These are phyloP conservation scores for Metalampra italica DNA, from an alignment of 2,888 invertebrate species.

Conservation along the genomic window DNA sequence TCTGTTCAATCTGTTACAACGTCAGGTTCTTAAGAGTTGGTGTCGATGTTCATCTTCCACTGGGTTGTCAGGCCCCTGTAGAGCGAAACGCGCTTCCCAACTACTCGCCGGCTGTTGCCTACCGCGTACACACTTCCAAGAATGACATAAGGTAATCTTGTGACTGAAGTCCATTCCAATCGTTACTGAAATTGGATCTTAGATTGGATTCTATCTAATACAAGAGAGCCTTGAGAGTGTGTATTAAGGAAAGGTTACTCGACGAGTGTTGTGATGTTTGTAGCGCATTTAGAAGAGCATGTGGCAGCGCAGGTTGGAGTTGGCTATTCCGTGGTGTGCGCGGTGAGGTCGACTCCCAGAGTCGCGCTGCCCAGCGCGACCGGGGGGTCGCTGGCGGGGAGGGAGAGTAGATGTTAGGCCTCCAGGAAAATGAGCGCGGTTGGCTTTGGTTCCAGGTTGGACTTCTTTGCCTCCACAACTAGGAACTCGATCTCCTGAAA, in stretches of 20 bases:
- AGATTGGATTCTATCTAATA: not conserved
- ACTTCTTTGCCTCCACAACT: slow-evolving; percentile 95
- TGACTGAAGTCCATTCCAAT: not conserved
- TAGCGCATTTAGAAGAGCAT: slow-evolving; percentile 70
- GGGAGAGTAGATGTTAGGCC: slow-evolving; percentile 94
- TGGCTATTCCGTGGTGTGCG: slow-evolving; percentile 78
- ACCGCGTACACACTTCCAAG: not conserved
- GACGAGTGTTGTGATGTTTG: slow-evolving; percentile 4
- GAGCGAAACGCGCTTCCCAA: slow-evolving; percentile 34
- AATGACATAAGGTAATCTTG: not conserved
- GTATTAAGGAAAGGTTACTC: not conserved
- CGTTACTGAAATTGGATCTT: not conserved
- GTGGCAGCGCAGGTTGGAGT: slow-evolving; percentile 79
- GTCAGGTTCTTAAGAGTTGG: slow-evolving; percentile 38
- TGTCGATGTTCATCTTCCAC: slow-evolving; percentile 35
- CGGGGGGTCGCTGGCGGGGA: slow-evolving; percentile 89
- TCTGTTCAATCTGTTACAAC: slow-evolving; percentile 55
- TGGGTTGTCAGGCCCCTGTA: slow-evolving; percentile 33
- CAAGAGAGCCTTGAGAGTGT: not conserved
- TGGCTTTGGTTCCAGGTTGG: slow-evolving; percentile 94
- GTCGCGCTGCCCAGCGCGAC: slow-evolving; percentile 82
- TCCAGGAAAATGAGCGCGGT: slow-evolving; percentile 94
- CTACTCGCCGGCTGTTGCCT: not conserved
- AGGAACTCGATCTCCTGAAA: slow-evolving; percentile 93
- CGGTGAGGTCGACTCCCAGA: slow-evolving; percentile 80